A percentile compares a stretch with the other conserved stretches of the same genome.
These are phyloP conservation scores for Platynereis dumerilii DNA, from an alignment of 2,888 invertebrate species.

Conservation along the genomic window DNA sequence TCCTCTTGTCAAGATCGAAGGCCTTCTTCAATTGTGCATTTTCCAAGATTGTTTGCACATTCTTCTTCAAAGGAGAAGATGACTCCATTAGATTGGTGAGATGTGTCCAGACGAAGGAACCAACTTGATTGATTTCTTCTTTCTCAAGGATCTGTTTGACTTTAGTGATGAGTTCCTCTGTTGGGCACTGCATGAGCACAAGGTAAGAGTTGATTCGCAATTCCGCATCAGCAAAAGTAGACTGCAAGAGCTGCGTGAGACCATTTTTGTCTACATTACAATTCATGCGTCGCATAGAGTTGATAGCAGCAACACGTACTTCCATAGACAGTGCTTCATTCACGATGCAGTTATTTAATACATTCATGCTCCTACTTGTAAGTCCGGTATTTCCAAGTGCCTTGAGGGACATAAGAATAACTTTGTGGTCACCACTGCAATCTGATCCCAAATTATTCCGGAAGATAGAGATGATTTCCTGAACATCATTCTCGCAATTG, in stretches of 20 bases:
- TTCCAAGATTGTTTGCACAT: conserved; percentile 83
- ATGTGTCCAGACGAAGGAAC: conserved; percentile 95
- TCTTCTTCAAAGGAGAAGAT: conserved; percentile 81
- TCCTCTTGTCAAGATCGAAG: conserved; percentile 84
- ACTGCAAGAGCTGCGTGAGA: neutral
- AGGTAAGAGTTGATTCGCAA: conserved; percentile 86
- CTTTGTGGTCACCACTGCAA: conserved; percentile 21
- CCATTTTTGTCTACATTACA: conserved; percentile 67
- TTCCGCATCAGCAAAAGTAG: conserved; percentile 74
- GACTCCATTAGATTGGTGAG: conserved; percentile 86
- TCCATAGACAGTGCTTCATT: conserved; percentile 72
- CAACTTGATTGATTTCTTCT: conserved; percentile 69
- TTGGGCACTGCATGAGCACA: conserved; percentile 88
- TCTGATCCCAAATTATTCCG: conserved; percentile 27
- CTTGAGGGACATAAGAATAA: conserved; percentile 65
- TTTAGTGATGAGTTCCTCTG: conserved; percentile 67
- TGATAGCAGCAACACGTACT: conserved; percentile 80
- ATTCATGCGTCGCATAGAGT: conserved; percentile 76
- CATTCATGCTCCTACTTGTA: conserved; percentile 58
- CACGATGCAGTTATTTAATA: conserved; percentile 48
- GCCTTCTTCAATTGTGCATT: conserved; percentile 80
- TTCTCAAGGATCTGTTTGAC: conserved; percentile 37
- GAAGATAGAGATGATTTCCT: conserved; percentile 10
- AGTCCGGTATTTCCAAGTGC: conserved; percentile 88
- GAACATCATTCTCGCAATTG: conserved; percentile 48